A percentile compares a stretch with the other conserved stretches of the same genome.
Conservation (phyloP, 2,888 invertebrate species). For the Teleiodes luculella region DNA sequence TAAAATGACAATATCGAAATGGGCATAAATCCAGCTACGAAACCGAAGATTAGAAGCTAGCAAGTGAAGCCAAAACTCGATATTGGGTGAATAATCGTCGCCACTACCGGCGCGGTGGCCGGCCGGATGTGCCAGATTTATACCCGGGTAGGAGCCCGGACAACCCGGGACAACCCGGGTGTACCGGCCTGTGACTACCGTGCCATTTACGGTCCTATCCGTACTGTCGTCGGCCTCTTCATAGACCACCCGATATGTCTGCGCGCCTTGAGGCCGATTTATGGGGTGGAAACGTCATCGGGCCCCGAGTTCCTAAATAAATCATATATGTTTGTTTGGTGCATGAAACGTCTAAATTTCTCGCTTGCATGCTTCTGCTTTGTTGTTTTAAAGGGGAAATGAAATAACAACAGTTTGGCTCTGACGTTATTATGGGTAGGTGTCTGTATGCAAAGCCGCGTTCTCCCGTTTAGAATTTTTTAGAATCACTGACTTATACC, state of each 20-base stretch:
- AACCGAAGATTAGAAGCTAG: slow-evolving; percentile 72
- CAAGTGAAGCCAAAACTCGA: slow-evolving; percentile 77
- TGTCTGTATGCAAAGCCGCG: not conserved
- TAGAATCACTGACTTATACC: not conserved
- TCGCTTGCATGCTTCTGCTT: slow-evolving; percentile 39
- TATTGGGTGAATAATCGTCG: slow-evolving; percentile 78
- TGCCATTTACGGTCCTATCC: slow-evolving; percentile 40
- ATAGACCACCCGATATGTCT: slow-evolving; percentile 71
- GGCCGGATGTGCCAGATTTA: slow-evolving; percentile 75
- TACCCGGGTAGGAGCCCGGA: slow-evolving; percentile 60
- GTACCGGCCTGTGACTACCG: slow-evolving; percentile 48
- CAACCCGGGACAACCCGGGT: slow-evolving; percentile 33
- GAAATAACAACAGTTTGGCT: slow-evolving; percentile 1
- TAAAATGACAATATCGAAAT: slow-evolving; percentile 24
- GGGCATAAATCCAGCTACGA: slow-evolving; percentile 63
- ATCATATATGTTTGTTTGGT: slow-evolving; percentile 70
- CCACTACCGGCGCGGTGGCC: slow-evolving; percentile 74
- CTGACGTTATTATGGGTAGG: not conserved
- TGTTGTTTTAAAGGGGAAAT: slow-evolving; percentile 8
- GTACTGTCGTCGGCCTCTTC: slow-evolving; percentile 67
- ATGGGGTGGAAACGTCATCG: slow-evolving; percentile 76
- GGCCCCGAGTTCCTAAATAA: slow-evolving; percentile 64
- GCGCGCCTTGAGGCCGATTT: slow-evolving; percentile 73
- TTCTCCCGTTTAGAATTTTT: not conserved
- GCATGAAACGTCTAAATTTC: slow-evolving; percentile 59